These are phyloP conservation scores for Bucco capensis DNA, from an alignment of 2,113 vertebrate genomes.

Conservation along the genomic window DNA sequence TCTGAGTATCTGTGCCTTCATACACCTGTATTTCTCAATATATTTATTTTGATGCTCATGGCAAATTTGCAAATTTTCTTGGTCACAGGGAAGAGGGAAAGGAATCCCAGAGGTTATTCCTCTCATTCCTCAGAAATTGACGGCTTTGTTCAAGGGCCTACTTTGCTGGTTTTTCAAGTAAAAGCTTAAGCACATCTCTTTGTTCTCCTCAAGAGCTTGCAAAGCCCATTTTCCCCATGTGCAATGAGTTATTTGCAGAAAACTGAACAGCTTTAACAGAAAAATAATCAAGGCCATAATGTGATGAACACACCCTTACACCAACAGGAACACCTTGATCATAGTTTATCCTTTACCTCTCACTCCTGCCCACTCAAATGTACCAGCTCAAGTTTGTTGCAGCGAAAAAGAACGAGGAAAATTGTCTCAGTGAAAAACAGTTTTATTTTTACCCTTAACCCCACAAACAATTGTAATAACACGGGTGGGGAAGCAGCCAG, in stretches of 20 bases:
- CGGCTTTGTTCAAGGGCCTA: not conserved
- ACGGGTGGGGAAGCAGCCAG: not conserved
- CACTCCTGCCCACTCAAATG: not conserved
- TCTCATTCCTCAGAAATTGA: not conserved
- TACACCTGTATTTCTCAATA: not conserved
- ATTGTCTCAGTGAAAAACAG: not conserved
- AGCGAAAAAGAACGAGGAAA: not conserved
- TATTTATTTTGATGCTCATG: not conserved
- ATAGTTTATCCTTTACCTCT: not conserved
- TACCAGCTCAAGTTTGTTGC: not conserved
- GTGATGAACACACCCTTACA: not conserved
- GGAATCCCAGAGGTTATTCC: not conserved
- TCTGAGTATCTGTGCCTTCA: not conserved
- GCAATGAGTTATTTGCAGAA: not conserved
- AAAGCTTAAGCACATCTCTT: not conserved
- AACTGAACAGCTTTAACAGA: not conserved
- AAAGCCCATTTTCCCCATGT: not conserved
- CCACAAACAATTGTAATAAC: not conserved
- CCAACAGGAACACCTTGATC: slow-evolving; percentile 12
- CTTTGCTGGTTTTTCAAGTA: not conserved
- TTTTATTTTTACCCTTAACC: not conserved
- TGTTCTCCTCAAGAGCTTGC: not conserved
- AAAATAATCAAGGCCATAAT: not conserved
- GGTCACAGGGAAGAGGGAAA: not conserved
- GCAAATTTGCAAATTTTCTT: not conserved